Evolutionary conservation across 2,797 vertebrate species (phyloP).

Genomic region (Bufotes viridis): DNA sequence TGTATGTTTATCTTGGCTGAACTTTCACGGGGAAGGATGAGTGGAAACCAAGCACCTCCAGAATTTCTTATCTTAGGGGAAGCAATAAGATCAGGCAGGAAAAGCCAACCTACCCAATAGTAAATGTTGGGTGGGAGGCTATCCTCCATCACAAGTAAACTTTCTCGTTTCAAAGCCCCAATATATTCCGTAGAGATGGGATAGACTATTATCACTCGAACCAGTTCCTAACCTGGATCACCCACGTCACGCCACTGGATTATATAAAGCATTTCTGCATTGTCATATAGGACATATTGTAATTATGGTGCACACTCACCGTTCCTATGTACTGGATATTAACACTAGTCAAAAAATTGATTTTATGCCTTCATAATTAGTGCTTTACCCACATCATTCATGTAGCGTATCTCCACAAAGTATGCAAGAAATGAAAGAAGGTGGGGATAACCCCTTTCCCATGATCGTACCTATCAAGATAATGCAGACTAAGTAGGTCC

Average conservation of each 20-base stretch:
- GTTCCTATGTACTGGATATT: not conserved
- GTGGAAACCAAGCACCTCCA: not conserved
- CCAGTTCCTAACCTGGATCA: not conserved
- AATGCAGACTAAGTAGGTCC: not conserved
- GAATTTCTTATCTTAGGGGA: not conserved
- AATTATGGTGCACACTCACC: not conserved
- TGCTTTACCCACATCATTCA: not conserved
- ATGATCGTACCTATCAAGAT: not conserved
- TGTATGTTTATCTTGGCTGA: not conserved
- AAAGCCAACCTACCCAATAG: not conserved
- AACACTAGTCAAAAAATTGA: not conserved
- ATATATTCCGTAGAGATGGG: not conserved
- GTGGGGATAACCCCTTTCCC: too few relatives aligned
- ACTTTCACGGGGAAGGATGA: not conserved
- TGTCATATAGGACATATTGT: not conserved
- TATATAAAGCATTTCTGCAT: not conserved
- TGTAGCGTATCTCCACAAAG: not conserved
- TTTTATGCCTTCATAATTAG: not conserved
- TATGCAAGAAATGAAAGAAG: not conserved
- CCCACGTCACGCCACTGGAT: not conserved
- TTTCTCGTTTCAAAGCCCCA: not conserved
- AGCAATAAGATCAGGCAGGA: not conserved
- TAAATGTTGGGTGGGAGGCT: not conserved
- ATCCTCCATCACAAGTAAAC: too few relatives aligned
- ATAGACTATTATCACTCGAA: not conserved